Base-by-base conservation (phyloP, 2,113 vertebrate species). In the Siniperca chuatsi region DNA sequence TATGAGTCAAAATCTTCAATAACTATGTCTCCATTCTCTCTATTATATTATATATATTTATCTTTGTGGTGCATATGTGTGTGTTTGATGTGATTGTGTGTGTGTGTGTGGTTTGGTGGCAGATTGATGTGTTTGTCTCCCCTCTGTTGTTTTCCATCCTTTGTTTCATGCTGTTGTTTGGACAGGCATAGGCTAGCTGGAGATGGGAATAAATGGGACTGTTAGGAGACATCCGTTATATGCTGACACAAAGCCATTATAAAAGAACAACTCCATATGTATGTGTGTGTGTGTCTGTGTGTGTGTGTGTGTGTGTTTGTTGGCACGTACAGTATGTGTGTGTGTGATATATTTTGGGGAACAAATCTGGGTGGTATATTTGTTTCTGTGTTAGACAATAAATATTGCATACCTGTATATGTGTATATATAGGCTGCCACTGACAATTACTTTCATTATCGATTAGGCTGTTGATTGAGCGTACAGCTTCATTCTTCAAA, bases 161-260 rank as follows among this genome's bases (percentile, higher is more conserved):
- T 94, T 95, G 92, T 92, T 91, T 91, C 79, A 60, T 75, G 78
- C 89, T 93, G 85, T 89, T 92, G 90, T 91, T 91, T 94, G 84
- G 91, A 90, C 92, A 93, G 84, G 87, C 86, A 89, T 88, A 89
- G 90, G 90, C 91, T 91, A 89, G 88, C 89, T 90, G 86, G 84
- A 94, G 95, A 96, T 95, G 89, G 93, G 92, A 94, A 95, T 94
- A 93, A 95, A 96, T 95, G 94, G 90, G 82, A 84, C 78, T 88
- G 92, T 91, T 91, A 79, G 87, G 90, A 93, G 82, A 90, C 94
- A 95, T 95, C 93, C 78, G 89, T 96, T 95, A 95, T 91, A 84
- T 40, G 54, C 91, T 93, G 95, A 94, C 94, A 94, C 89, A 91
- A 91, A 92, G 90, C 93, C 92, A 95, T 96, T 95, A 94, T 90